Conservation (phyloP, 2,797 vertebrate genomes). For the Perodicticus potto region DNA sequence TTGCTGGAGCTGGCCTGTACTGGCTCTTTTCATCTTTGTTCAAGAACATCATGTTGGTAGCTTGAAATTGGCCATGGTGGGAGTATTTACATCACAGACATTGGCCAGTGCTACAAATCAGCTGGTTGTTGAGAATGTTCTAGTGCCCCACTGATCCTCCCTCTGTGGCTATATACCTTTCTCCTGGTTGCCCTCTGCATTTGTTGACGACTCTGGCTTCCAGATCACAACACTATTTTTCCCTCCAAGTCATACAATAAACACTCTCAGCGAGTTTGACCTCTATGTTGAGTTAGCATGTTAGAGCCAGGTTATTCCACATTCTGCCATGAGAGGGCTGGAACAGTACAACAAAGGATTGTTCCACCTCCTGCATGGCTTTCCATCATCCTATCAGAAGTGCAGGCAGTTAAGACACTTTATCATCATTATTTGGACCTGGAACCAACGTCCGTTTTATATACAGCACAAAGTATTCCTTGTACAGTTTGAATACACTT, state of each 20-base stretch:
- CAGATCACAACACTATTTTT: not conserved
- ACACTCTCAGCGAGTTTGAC: not conserved
- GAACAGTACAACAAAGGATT: not conserved
- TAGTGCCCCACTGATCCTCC: not conserved
- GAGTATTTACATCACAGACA: not conserved
- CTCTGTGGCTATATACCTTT: not conserved
- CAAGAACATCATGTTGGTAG: not conserved
- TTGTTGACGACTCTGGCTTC: not conserved
- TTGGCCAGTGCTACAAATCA: not conserved
- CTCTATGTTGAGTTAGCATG: not conserved
- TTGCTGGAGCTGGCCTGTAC: not conserved
- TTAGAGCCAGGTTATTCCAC: not conserved
- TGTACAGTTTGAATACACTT: not conserved
- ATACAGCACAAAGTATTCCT: conserved; percentile 47
- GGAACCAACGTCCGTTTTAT: conserved; percentile 46
- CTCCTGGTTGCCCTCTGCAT: not conserved
- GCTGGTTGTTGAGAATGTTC: not conserved
- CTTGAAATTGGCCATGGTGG: not conserved
- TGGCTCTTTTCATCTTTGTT: not conserved
- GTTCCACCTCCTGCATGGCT: not conserved
- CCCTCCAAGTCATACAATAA: not conserved
- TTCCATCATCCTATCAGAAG: not conserved
- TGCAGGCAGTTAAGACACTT: not conserved
- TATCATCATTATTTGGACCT: not conserved
- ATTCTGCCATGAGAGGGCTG: not conserved